phyloP scores from a whole-genome alignment of 2,797 vertebrate species.

The Sebastes diploproa region DNA sequence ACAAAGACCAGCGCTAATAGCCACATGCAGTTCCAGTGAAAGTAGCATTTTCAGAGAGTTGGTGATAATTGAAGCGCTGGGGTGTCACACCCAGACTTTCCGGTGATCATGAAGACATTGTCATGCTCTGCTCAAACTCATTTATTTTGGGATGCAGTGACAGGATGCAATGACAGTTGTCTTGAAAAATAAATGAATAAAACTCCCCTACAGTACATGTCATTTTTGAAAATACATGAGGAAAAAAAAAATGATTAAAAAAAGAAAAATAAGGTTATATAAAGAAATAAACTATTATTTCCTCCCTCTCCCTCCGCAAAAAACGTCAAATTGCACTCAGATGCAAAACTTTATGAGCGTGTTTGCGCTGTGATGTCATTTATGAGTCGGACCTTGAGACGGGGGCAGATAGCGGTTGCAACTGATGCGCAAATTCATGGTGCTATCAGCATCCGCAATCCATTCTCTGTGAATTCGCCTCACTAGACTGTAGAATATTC shows the following conservation, averaged over 20 bases:
- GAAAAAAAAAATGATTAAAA: background rate
- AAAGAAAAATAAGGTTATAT: background rate
- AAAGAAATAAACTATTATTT: background rate
- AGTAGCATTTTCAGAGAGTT: background rate
- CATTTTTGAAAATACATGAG: background rate
- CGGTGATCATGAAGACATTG: background rate
- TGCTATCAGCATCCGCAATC: background rate
- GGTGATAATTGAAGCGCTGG: background rate
- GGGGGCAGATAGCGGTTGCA: background rate
- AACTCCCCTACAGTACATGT: background rate
- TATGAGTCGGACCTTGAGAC: background rate
- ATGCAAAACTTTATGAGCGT: background rate
- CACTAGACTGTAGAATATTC: constrained; percentile 21
- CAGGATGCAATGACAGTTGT: background rate
- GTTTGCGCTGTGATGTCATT: background rate
- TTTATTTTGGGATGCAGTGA: background rate
- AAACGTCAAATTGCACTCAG: background rate
- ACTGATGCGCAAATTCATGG: background rate
- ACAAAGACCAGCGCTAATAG: background rate
- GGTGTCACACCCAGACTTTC: background rate
- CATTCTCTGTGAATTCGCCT: background rate
- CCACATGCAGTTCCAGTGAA: background rate
- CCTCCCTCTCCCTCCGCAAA: background rate
- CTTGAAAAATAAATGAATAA: background rate
- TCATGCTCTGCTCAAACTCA: too few relatives aligned